Percentiles rank a stretch among this genome's conserved stretches.
Conservation (phyloP, 2,113 vertebrate species). For the Mustela lutreola region DNA sequence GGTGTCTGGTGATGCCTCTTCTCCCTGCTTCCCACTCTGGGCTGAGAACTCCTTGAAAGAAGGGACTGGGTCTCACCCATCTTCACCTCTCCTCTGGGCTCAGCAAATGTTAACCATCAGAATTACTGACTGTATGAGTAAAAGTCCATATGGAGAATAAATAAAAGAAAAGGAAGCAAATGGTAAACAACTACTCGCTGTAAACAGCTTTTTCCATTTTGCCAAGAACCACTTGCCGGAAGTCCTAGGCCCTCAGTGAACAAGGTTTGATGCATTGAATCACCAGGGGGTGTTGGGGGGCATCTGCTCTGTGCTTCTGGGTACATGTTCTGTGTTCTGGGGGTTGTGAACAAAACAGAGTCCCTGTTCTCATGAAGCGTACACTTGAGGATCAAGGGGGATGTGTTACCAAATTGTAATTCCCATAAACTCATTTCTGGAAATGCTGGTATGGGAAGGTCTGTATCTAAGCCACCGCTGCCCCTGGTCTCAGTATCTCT, state of each 20-base stretch:
- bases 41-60: background rate
- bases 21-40: background rate
- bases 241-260: background rate
- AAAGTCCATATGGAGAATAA: background rate
- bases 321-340: background rate
- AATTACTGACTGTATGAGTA: background rate
- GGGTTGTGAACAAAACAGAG: background rate
- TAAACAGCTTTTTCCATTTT: background rate
- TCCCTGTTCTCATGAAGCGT: background rate
- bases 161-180: background rate
- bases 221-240: background rate
- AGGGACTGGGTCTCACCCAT: background rate
- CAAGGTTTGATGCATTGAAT: background rate
- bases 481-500: background rate
- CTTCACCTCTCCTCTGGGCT: background rate
- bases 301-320: background rate
- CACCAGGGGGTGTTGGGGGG: background rate
- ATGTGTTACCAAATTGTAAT: rapidly evolving
- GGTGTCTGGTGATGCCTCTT: background rate
- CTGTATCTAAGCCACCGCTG: background rate
- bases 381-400: background rate
- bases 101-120: background rate
- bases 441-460: background rate
- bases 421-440: background rate
- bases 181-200: background rate